These are phyloP conservation scores for Potamilus streckersoni DNA, from an alignment of 1,140 invertebrate genomes.

Conservation along the genomic window DNA sequence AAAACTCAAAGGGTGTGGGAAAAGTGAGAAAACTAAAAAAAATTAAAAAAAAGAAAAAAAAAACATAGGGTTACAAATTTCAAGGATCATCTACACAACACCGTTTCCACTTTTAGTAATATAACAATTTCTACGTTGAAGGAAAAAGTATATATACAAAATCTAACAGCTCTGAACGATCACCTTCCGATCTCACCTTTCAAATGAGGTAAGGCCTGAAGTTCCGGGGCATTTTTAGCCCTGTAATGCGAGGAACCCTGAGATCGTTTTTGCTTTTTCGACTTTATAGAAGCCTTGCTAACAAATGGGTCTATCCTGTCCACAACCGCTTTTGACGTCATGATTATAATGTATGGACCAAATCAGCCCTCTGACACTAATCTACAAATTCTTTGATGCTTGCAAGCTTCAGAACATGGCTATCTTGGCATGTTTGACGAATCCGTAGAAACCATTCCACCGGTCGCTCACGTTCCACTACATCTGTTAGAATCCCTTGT, in stretches of 20 bases:
- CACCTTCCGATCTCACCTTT: constrained; percentile 58
- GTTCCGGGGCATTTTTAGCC: constrained; percentile 67
- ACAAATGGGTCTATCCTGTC: constrained; percentile 67
- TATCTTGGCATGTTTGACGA: constrained; percentile 45
- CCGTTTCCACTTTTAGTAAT: no score
- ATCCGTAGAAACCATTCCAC: constrained; percentile 49
- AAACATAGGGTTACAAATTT: no score
- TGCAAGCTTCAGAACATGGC: constrained; percentile 28
- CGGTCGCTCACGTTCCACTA: constrained; percentile 6
- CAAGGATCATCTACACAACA: no score
- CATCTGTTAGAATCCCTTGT: neutral
- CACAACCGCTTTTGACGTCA: constrained; percentile 61
- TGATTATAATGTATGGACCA: constrained; percentile 38
- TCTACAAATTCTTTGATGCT: constrained; percentile 14
- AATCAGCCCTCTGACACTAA: constrained; percentile 20
- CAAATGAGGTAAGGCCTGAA: constrained; percentile 65
- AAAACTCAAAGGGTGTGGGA: no score
- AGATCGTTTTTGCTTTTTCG: constrained; percentile 68
- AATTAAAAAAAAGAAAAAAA: no score
- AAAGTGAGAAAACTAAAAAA: no score
- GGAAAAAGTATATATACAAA: no score
- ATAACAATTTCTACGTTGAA: no score
- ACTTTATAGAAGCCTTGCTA: constrained; percentile 65
- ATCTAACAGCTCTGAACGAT: no score
- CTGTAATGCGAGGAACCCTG: constrained; percentile 69